Evolutionary conservation across 1,140 invertebrate species (phyloP).

Genomic region (Neodiprion lecontei): DNA sequence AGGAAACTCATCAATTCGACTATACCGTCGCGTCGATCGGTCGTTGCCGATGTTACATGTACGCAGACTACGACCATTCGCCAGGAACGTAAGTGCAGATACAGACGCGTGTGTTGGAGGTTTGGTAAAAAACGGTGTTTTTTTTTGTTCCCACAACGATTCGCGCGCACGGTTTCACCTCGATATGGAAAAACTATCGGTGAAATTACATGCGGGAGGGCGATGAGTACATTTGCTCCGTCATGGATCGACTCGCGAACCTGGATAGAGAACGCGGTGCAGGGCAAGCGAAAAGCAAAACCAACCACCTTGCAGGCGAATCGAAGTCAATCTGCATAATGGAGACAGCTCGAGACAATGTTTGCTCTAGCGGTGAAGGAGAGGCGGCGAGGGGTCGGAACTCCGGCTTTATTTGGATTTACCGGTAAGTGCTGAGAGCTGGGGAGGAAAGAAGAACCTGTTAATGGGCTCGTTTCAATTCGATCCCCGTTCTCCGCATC

Average conservation of each 20-base stretch:
- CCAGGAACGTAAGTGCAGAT: background rate
- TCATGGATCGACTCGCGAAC: too few species aligned
- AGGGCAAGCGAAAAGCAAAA: background rate
- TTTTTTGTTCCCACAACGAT: background rate
- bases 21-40: constrained; percentile 34
- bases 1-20: constrained; percentile 43
- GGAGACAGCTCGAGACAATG: constrained; percentile 58
- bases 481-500: constrained; percentile 38
- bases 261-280: too few species aligned
- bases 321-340: constrained; percentile 62
- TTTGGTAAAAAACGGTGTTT: background rate
- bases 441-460: constrained; percentile 51
- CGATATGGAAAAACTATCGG: constrained; percentile 10
- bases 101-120: background rate
- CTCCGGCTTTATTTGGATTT: constrained; percentile 16
- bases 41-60: constrained; percentile 22
- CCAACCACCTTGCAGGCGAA: constrained; percentile 29
- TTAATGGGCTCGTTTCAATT: constrained; percentile 61
- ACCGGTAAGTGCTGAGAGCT: constrained; percentile 27
- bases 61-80: constrained; percentile 9
- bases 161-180: constrained; percentile 18
- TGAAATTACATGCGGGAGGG: background rate
- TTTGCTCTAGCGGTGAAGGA: constrained; percentile 44
- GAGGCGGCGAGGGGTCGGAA: background rate
- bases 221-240: background rate